These are phyloP conservation scores for Chesias legatella DNA, from an alignment of 2,888 invertebrate species.

Conservation along the genomic window DNA sequence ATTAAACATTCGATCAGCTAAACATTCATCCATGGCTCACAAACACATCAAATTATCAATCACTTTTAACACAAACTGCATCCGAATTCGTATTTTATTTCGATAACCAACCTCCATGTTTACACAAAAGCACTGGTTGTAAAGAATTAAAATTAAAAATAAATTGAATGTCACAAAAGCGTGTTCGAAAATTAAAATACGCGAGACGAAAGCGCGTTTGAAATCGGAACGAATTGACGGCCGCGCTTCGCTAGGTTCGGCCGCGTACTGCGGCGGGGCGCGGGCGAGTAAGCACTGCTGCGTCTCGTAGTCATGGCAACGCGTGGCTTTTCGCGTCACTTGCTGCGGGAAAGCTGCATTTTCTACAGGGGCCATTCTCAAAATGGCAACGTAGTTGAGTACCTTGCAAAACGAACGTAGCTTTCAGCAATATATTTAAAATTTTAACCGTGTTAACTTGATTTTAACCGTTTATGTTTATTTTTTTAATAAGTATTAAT, in stretches of 20 bases:
- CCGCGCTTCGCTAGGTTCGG: slow-evolving; percentile 42
- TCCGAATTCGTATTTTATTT: slow-evolving; percentile 45
- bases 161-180: slow-evolving; percentile 14
- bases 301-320: slow-evolving; percentile 71
- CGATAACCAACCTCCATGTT: slow-evolving; percentile 15
- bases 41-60: slow-evolving; percentile 48
- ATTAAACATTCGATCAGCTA: slow-evolving; percentile 45
- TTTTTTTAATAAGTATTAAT: too few species aligned
- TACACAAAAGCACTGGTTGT: slow-evolving; percentile 15
- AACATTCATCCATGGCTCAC: slow-evolving; percentile 65
- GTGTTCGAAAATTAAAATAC: slow-evolving; percentile 23
- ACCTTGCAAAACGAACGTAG: too few species aligned
- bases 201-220: slow-evolving; percentile 13
- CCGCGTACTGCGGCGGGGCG: slow-evolving; percentile 71
- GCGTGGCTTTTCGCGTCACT: slow-evolving; percentile 47
- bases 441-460: too few species aligned
- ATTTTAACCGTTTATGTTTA: too few species aligned
- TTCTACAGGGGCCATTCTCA: slow-evolving; percentile 30
- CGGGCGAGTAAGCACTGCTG: slow-evolving; percentile 67
- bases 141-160: slow-evolving; percentile 9
- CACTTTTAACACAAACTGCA: slow-evolving; percentile 70
- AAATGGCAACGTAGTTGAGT: slow-evolving; percentile 9
- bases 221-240: slow-evolving; percentile 29
- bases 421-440: too few species aligned
- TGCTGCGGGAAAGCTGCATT: slow-evolving; percentile 50